Conservation (phyloP, 2,888 invertebrate species). For the Sesamia inferens region DNA sequence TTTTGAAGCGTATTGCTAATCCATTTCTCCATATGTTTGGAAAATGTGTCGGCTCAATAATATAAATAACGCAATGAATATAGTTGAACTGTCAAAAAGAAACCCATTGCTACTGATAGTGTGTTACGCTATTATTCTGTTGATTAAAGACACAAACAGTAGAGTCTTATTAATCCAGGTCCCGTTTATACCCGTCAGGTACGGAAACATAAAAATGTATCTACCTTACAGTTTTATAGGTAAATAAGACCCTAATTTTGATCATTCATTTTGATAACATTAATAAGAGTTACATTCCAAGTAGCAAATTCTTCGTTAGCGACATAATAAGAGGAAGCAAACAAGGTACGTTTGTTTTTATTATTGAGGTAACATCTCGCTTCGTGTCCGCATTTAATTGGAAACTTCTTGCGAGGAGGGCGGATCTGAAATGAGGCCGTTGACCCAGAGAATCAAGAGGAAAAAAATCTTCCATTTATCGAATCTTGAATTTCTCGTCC, state of each 20-base stretch:
- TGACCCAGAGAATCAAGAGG: slow-evolving; percentile 73
- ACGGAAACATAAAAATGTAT: no score
- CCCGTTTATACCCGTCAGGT: no score
- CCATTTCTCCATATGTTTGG: no score
- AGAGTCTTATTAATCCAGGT: no score
- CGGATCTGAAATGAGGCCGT: slow-evolving; percentile 67
- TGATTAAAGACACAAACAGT: no score
- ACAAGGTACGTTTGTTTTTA: slow-evolving; percentile 52
- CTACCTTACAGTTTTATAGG: slow-evolving; percentile 4
- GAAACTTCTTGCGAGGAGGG: slow-evolving; percentile 43
- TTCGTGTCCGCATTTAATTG: slow-evolving; percentile 57
- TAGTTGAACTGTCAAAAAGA: no score
- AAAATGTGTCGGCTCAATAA: no score
- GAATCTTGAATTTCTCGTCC: slow-evolving; percentile 78
- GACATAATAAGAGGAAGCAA: slow-evolving; percentile 48
- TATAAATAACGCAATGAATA: no score
- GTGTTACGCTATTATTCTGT: no score
- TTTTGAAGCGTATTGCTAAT: no score
- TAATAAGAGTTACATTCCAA: slow-evolving; percentile 55
- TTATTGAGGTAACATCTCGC: slow-evolving; percentile 35
- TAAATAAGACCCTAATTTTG: slow-evolving; percentile 59
- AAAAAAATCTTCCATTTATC: slow-evolving; percentile 76
- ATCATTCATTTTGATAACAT: slow-evolving; percentile 55
- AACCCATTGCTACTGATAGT: no score
- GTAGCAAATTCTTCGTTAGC: slow-evolving; percentile 50